These are phyloP conservation scores for Oreotrochilus melanogaster DNA, from an alignment of 2,113 vertebrate species.

Conservation along the genomic window DNA sequence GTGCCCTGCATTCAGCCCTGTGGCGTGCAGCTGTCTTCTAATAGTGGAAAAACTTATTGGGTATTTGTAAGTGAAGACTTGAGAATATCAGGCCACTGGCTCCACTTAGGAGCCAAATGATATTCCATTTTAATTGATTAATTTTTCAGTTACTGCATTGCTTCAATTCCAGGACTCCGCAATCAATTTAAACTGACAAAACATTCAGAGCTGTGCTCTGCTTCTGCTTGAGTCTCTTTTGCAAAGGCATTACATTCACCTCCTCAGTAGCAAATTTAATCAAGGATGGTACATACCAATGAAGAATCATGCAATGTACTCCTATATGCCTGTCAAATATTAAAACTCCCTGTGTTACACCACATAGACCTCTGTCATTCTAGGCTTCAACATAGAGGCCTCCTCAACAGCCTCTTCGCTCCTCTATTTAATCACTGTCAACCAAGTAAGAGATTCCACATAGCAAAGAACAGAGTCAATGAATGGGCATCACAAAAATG, in stretches of 20 bases:
- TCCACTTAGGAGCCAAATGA: constrained; percentile 42
- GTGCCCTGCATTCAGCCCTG: not conserved
- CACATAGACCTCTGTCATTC: not conserved
- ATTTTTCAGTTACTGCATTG: constrained; percentile 48
- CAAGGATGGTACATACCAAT: constrained; percentile 27
- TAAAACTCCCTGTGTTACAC: not conserved
- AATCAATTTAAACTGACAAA: constrained; percentile 56
- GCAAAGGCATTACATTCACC: constrained; percentile 31
- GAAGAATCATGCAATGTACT: not conserved
- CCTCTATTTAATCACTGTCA: not conserved
- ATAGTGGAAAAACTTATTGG: not conserved
- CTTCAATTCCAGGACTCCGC: constrained; percentile 39
- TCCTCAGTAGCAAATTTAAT: constrained; percentile 25
- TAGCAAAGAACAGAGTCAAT: not conserved
- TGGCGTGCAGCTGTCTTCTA: not conserved
- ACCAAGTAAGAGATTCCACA: not conserved
- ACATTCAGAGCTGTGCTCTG: not conserved
- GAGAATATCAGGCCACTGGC: not conserved
- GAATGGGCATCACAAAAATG: not conserved
- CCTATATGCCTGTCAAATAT: constrained; percentile 15
- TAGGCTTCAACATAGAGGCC: not conserved
- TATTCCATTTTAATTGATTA: constrained; percentile 44
- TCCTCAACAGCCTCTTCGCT: not conserved
- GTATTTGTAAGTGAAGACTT: not conserved
- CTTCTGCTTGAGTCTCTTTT: not conserved